phyloP scores from a whole-genome alignment of 2,797 vertebrate genomes.

The Rhynchonycteris naso region DNA sequence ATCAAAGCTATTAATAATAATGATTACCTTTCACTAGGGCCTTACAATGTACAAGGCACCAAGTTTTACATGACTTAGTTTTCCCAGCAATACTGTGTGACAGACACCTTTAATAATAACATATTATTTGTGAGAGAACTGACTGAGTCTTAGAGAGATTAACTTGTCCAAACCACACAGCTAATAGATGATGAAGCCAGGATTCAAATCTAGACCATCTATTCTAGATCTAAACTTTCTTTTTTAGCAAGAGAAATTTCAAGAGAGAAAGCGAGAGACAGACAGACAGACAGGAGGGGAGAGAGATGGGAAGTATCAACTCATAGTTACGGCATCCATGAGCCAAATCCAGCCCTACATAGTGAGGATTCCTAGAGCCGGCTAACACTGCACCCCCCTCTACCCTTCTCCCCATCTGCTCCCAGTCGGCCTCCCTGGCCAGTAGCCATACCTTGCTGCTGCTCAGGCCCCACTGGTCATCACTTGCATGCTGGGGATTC shows the following conservation, averaged over 20 bases:
- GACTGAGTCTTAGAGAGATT: background rate
- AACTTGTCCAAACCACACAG: background rate
- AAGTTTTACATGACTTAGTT: background rate
- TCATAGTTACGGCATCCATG: too few relatives aligned
- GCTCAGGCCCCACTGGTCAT: background rate
- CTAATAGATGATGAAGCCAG: background rate
- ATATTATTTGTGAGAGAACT: background rate
- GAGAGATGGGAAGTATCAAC: too few relatives aligned
- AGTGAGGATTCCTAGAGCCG: background rate
- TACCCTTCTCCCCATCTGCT: background rate
- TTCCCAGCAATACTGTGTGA: background rate
- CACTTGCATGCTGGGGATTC: background rate
- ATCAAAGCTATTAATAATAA: background rate
- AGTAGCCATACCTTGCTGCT: background rate
- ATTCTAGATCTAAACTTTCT: background rate
- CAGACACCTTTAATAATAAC: background rate
- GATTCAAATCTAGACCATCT: background rate
- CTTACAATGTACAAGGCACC: background rate
- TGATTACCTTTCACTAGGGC: background rate
- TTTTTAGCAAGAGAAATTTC: too few relatives aligned
- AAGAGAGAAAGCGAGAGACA: too few relatives aligned
- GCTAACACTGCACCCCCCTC: too few relatives aligned
- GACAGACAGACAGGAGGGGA: too few relatives aligned
- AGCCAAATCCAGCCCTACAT: background rate
- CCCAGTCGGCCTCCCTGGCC: background rate